phyloP scores from a whole-genome alignment of 2,888 invertebrate species.

The Deilephila porcellus region DNA sequence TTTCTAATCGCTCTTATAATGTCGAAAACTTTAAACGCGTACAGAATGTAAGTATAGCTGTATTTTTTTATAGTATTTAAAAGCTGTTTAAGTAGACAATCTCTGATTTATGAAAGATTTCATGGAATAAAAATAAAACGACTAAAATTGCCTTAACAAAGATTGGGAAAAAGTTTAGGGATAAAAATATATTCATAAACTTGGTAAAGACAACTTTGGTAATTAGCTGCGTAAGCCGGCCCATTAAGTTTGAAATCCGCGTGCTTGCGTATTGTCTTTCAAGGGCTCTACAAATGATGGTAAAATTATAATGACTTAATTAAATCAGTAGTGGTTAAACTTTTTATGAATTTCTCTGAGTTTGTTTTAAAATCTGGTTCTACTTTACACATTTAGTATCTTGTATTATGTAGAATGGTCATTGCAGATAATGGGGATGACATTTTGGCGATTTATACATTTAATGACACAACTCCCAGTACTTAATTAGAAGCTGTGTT shows the following conservation, averaged over 20 bases:
- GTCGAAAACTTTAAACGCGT: constrained; percentile 95
- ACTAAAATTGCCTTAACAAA: no score
- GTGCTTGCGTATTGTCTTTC: neutral
- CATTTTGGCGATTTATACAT: no score
- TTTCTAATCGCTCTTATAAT: constrained; percentile 81
- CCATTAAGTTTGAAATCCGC: neutral
- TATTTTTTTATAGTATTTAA: neutral
- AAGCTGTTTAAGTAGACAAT: neutral
- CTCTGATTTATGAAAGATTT: no score
- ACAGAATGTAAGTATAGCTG: constrained; percentile 91
- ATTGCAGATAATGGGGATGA: no score
- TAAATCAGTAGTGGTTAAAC: neutral
- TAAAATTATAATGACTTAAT: neutral
- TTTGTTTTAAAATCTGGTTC: no score
- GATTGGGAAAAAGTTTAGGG: no score
- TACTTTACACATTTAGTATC: no score
- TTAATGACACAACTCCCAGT: no score
- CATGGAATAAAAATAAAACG: no score
- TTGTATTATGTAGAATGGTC: no score
- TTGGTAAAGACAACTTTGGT: neutral
- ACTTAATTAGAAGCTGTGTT: no score
- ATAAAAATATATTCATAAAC: neutral
- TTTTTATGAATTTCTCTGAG: neutral
- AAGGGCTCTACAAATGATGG: neutral
- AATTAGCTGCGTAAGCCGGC: neutral